phyloP scores from a whole-genome alignment of 2,888 invertebrate genomes.

The Heteromyza rotundicornis region DNA sequence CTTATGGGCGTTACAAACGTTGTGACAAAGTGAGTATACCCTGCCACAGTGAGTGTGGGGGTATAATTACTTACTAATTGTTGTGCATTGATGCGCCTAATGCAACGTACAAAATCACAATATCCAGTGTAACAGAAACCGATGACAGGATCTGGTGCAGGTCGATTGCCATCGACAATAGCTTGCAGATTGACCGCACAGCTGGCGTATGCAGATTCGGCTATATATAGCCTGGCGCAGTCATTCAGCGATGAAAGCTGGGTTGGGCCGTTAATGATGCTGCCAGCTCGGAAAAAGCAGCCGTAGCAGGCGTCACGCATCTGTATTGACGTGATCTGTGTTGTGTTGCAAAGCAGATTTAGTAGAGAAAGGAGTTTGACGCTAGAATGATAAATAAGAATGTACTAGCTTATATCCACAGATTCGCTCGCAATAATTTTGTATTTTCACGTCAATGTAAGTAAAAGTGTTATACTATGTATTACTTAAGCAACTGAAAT shows the following conservation, averaged over 20 bases:
- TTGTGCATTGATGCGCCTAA: conserved; percentile 66
- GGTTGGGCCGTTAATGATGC: conserved; percentile 65
- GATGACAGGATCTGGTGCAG: conserved; percentile 20
- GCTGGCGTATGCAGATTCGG: conserved; percentile 64
- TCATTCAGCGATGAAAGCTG: conserved; percentile 65
- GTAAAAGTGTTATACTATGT: no score
- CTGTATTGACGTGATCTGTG: conserved; percentile 68
- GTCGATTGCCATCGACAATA: conserved; percentile 32
- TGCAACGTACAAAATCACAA: conserved; percentile 69
- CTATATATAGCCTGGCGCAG: conserved; percentile 67
- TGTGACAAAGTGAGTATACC: no score
- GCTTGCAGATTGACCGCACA: conserved; percentile 66
- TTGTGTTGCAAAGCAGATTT: conserved; percentile 70
- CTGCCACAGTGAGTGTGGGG: no score
- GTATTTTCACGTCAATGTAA: no score
- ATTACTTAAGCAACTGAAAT: no score
- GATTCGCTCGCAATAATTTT: no score
- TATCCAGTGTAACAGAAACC: conserved; percentile 67
- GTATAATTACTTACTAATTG: no score
- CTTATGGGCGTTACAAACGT: no score
- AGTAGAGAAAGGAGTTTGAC: conserved; percentile 65
- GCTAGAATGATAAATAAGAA: no score
- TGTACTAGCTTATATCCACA: no score
- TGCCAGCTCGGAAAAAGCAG: conserved; percentile 68
- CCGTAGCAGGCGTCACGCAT: conserved; percentile 70